Base-by-base conservation (phyloP, 1,140 invertebrate genomes). In the Rhopalosiphum padi region DNA sequence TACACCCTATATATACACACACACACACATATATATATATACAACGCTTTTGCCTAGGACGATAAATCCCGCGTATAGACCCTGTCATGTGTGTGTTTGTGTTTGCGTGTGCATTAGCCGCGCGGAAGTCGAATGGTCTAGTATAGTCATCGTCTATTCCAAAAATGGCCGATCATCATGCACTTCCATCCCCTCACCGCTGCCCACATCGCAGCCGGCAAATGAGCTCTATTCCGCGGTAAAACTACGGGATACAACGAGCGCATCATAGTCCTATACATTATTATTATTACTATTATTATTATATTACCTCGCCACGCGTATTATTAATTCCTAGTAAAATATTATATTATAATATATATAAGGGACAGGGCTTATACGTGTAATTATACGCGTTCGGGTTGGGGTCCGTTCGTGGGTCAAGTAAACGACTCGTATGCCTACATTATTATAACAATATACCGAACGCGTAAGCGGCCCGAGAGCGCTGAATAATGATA, bases 111-210 rank as follows among this genome's bases (percentile, higher is more conserved):
- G 48, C 90, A 91, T 92, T 83, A 51, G 46, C 35, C 43, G 22
- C 18, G 22, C 91, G 91, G 91, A 92, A 92, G 91, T 92, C n/a
- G 46, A 92, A 82, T 83, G 48, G 91, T 92, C 91, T 83, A 83
- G 91, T 35, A 83, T 92, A 90, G 88, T 90, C 88, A 90, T 90
- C 88, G 88, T 30, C 87, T 89, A 89, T 89, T 89, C 87, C 87
- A 89, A 89, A 89, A 89, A 89, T 89, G 87, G 88, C 53, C 35
- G 88, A 60, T 90, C 51, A 25, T 89, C 51, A 15, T 89, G 87
- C 43, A 90, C 30, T 90, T 90, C 41, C 88, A 77, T 51, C 88
- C 88, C 22, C 48, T 51, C 15, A 25, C 2, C 18, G 23, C 7
- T 18, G 2, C 35, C 35, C 82, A 9, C 77, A 48, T 22, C 25